Evolutionary conservation across 2,888 invertebrate species (phyloP), one percentile per base, ranked within the genome.

Genomic region (Panopea generosa): DNA sequence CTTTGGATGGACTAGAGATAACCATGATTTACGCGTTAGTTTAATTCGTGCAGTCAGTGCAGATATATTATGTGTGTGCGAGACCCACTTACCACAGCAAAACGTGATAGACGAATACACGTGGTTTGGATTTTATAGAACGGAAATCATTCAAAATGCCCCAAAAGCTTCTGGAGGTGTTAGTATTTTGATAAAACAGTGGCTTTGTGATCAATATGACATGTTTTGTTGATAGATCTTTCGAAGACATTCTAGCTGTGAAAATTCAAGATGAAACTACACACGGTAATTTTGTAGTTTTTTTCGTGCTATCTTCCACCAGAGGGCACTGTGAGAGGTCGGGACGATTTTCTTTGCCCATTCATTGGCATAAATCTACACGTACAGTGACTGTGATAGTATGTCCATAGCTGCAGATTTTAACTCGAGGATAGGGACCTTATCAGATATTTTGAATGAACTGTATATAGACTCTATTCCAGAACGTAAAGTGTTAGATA

Each of bases 1-100:
- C 1, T 61, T 60, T 53, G 74, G 74, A 7, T 78, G 78, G 74
- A 78, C 78, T 18, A 60, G 11, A 27, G 61, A 67, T 29, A 78
- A 74, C 50, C 56, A 68, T 57, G 59, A 57, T 16, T 52, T 67
- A 29, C 47, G 73, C 7, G 20, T 3, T 1, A 22, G 14, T 24
- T 16, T 67, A 1, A 20, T 73, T n/a, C 0, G 20, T 3, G 24
- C 50, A n/a, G 43, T 60, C 7, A 26, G 67, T 18, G 53, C 55
- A 27, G 73, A 73, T 33, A 62, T 77, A 20, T 24, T 68, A n/a
- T 65, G 61, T 18, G 29, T 67, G 11, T 61, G 67, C 40, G 73
- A 73, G 56, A 67, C 67, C 16, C 73, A 73, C 20, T 38, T 67
- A 20, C 24, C 22, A 2, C 26, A 18, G 6, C 27, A 73, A 26